Evolutionary conservation across 1,140 invertebrate species (phyloP).

Genomic region (Ostrea edulis): DNA sequence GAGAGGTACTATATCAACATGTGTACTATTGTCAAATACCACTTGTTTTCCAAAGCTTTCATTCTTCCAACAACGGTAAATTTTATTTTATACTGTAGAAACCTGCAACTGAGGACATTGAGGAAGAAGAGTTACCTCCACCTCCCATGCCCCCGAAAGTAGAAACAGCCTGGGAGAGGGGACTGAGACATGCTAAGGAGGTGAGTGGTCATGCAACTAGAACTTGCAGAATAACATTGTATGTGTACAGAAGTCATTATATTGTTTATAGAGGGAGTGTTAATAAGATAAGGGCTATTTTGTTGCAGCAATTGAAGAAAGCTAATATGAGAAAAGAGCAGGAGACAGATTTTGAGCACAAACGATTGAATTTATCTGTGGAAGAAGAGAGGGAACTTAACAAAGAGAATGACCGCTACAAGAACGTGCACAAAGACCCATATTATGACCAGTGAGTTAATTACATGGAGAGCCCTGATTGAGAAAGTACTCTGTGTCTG

Average conservation of each 20-base stretch:
- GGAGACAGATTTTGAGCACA: conserved; percentile 97
- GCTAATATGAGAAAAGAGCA: conserved; percentile 95
- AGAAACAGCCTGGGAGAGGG: conserved; percentile 96
- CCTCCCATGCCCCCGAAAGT: conserved; percentile 80
- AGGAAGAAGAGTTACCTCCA: conserved; percentile 42
- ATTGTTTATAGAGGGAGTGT: neutral
- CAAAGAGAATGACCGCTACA: conserved; percentile 90
- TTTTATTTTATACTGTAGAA: neutral
- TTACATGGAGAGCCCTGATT: no score
- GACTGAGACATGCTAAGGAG: conserved; percentile 93
- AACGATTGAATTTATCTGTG: conserved; percentile 93
- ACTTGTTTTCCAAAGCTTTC: no score
- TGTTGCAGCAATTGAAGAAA: conserved; percentile 88
- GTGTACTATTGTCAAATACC: neutral
- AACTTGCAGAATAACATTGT: neutral
- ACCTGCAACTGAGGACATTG: conserved; percentile 8
- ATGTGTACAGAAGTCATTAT: neutral
- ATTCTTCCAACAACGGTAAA: neutral
- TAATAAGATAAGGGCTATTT: neutral
- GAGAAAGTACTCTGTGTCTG: no score
- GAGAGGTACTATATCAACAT: neutral
- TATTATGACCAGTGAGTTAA: conserved; percentile 63
- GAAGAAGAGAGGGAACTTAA: conserved; percentile 87
- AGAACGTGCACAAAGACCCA: conserved; percentile 66
- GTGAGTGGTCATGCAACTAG: conserved; percentile 79